Conservation (phyloP, 2,888 invertebrate species). For the Troides oblongomaculatus region DNA sequence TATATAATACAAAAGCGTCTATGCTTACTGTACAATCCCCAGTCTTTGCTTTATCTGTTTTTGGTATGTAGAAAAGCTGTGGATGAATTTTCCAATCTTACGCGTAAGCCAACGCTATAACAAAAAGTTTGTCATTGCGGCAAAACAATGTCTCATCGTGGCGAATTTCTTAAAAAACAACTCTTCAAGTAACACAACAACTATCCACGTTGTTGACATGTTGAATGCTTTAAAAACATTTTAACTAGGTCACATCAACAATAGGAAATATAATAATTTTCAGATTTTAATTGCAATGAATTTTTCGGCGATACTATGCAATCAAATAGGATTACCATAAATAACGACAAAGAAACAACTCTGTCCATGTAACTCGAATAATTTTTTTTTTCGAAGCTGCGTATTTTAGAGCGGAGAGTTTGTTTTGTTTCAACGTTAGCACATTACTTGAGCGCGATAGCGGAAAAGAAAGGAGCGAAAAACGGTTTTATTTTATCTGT, state of each 20-base stretch:
- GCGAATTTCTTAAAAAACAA: slow-evolving; percentile 7
- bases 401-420: slow-evolving; percentile 30
- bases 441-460: slow-evolving; percentile 28
- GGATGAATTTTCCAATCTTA: slow-evolving; percentile 69
- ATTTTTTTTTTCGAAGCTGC: slow-evolving; percentile 34
- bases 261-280: neutral
- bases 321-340: slow-evolving; percentile 20
- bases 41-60: slow-evolving; percentile 68
- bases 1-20: slow-evolving; percentile 55
- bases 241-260: no score
- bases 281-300: no score
- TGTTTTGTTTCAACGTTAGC: slow-evolving; percentile 29
- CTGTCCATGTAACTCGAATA: slow-evolving; percentile 31
- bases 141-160: slow-evolving; percentile 48
- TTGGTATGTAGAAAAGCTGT: slow-evolving; percentile 70
- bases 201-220: no score
- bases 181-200: neutral
- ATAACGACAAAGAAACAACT: slow-evolving; percentile 34
- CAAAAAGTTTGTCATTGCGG: slow-evolving; percentile 57
- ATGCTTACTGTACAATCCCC: slow-evolving; percentile 43
- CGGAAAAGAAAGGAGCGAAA: slow-evolving; percentile 27
- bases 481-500: slow-evolving; percentile 20
- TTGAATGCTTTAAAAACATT: no score
- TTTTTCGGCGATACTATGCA: no score
- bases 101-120: slow-evolving; percentile 44